These are phyloP conservation scores for Poecile atricapillus DNA, from an alignment of 2,113 vertebrate species.

Conservation along the genomic window DNA sequence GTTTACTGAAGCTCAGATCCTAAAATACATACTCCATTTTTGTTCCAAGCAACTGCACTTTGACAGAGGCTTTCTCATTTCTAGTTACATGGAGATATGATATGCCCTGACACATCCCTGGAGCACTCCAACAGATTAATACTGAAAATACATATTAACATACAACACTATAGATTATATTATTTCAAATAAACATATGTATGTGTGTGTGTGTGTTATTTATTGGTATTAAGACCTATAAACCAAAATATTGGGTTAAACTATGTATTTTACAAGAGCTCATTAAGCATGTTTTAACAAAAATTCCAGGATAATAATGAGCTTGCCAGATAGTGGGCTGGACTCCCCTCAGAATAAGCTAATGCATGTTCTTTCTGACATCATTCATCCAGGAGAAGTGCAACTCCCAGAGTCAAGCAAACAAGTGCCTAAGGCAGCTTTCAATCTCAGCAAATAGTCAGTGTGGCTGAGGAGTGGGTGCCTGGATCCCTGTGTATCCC, in stretches of 20 bases:
- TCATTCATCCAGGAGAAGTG: neutral
- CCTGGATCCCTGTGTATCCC: rapidly evolving
- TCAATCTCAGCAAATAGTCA: neutral
- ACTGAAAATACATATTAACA: neutral
- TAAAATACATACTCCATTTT: neutral
- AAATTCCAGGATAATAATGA: neutral
- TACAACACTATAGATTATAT: neutral
- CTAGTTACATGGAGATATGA: neutral
- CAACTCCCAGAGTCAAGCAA: neutral
- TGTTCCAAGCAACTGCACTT: neutral
- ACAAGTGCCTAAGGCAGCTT: neutral
- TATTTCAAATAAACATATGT: neutral
- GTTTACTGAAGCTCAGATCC: neutral
- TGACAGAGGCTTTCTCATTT: neutral
- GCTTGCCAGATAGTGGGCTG: neutral
- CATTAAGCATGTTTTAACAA: neutral
- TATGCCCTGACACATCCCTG: neutral
- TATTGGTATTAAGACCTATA: neutral
- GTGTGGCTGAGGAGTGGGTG: neutral
- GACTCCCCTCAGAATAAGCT: neutral
- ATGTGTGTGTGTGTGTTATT: neutral
- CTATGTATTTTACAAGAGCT: neutral
- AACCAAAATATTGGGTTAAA: neutral
- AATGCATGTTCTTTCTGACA: neutral
- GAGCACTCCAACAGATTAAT: neutral